Evolutionary conservation across 2,797 vertebrate species (phyloP).

Genomic region (Oryzias dopingdopingensis): DNA sequence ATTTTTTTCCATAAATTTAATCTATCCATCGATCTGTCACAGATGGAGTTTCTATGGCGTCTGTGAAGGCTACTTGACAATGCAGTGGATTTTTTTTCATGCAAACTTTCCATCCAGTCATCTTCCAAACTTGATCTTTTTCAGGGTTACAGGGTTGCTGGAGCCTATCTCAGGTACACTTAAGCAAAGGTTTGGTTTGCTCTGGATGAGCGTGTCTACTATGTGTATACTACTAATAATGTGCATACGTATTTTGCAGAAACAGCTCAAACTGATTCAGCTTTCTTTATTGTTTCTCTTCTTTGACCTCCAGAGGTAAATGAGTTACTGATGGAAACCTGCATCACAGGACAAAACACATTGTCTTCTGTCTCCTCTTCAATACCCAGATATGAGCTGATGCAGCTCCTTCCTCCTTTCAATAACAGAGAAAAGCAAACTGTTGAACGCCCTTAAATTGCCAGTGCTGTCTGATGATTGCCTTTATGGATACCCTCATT

Average conservation of each 20-base stretch:
- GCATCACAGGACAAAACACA: constrained; percentile 53
- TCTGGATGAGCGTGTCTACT: too few relatives aligned
- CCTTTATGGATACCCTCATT: constrained; percentile 65
- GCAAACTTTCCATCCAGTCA: too few relatives aligned
- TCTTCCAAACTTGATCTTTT: too few relatives aligned
- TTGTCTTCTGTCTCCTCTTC: constrained; percentile 40
- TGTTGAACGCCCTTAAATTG: constrained; percentile 57
- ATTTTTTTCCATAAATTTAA: constrained; percentile 22
- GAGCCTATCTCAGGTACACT: too few relatives aligned
- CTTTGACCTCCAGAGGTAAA: constrained; percentile 54
- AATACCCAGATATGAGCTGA: constrained; percentile 47
- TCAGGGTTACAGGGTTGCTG: too few relatives aligned
- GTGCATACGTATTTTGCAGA: constrained; percentile 7
- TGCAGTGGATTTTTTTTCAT: too few relatives aligned
- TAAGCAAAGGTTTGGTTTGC: too few relatives aligned
- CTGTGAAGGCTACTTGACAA: not conserved
- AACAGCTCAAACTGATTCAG: constrained; percentile 23
- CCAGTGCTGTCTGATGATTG: constrained; percentile 58
- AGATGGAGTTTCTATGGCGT: constrained; percentile 22
- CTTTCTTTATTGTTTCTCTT: constrained; percentile 24
- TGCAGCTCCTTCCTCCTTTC: constrained; percentile 11
- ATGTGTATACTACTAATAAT: too few relatives aligned
- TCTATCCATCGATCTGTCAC: constrained; percentile 19
- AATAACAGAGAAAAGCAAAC: constrained; percentile 38
- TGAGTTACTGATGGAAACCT: constrained; percentile 48